Base-by-base conservation (phyloP, 2,797 vertebrate genomes). In the Zalophus californianus region DNA sequence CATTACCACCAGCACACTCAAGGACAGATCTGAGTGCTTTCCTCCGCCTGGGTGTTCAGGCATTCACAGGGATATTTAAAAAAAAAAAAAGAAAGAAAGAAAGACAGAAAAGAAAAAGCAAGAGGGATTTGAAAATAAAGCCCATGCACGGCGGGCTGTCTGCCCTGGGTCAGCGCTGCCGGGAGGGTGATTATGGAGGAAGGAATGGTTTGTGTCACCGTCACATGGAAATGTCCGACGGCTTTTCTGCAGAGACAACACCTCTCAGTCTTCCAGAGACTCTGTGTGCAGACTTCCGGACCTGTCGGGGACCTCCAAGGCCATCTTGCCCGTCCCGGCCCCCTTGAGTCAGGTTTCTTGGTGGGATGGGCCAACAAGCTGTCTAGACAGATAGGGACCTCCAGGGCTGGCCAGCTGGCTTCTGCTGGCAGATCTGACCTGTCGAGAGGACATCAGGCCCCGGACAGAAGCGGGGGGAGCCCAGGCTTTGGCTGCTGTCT, bases 171-270 rank as follows among this genome's bases (percentile, higher is more conserved):
- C 68, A 35, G 50, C 5, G 29, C 96, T 75, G 92, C 84, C 20
- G 95, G 12, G 13, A 86, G 90, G 91, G 66, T 94, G 44, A 85
- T 97, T 90, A 88, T 44, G 58, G 86, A 86, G 96, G 88, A 97
- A 94, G 97, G 95, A 93, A 86, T 97, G 90, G 85, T 90, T 92
- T 97, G 93, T 94, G 68, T 96, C 97, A 96, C 94, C 85, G n/a
- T 97, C 82, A 32, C 96, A 75, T 68, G 44, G 97, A 97, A 86
- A 96, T 7, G 97, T 96, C 97, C 91, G 12, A 86, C 21, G 29
- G 95, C 96, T 98, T 98, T 96, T 97, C 97, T 97, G 91, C 94
- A 86, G 96, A 96, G 97, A 97, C 96, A 95, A 94, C 96, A 89
- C 87, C 96, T 96, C 96, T 87, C 94, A 62, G 90, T 90, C 94